A percentile compares a stretch with the other conserved stretches of the same genome.
Evolutionary conservation across 2,797 vertebrate genomes (phyloP).

Genomic region (Acanthis flammea): DNA sequence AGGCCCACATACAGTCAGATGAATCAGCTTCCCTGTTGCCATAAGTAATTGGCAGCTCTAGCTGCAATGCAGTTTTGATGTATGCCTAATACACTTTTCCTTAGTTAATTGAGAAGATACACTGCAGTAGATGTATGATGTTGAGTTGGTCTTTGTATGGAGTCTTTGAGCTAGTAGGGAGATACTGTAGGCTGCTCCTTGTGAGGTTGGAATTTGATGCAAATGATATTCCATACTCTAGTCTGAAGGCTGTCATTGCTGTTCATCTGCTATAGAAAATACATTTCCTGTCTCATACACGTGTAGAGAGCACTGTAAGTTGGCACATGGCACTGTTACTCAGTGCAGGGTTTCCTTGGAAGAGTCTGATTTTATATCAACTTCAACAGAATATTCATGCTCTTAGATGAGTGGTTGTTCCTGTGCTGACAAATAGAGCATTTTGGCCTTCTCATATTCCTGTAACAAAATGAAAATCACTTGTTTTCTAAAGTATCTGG

Average conservation of each 20-base stretch:
- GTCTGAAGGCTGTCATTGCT: not conserved
- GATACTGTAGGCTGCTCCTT: not conserved
- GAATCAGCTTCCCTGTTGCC: constrained; percentile 53
- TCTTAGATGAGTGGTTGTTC: constrained; percentile 28
- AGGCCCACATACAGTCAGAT: constrained; percentile 35
- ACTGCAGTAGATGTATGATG: not conserved
- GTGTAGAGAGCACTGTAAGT: not conserved
- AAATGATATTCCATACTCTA: not conserved
- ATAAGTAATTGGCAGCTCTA: constrained; percentile 47
- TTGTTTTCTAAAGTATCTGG: constrained; percentile 32
- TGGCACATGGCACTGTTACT: not conserved
- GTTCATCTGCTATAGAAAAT: not conserved
- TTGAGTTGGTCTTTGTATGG: not conserved
- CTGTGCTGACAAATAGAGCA: constrained; percentile 21
- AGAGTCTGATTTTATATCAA: constrained; percentile 1
- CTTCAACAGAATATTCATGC: constrained; percentile 1
- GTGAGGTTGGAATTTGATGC: not conserved
- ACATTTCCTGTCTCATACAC: not conserved
- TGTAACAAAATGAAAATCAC: constrained; percentile 29
- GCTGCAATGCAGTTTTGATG: constrained; percentile 65
- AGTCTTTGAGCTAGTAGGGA: not conserved
- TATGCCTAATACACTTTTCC: constrained; percentile 9
- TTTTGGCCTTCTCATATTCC: constrained; percentile 6
- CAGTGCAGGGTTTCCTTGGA: constrained; percentile 1
- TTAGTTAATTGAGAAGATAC: constrained; percentile 33